Evolutionary conservation across 2,888 invertebrate genomes (phyloP).

Genomic region (Tinea trinotella): DNA sequence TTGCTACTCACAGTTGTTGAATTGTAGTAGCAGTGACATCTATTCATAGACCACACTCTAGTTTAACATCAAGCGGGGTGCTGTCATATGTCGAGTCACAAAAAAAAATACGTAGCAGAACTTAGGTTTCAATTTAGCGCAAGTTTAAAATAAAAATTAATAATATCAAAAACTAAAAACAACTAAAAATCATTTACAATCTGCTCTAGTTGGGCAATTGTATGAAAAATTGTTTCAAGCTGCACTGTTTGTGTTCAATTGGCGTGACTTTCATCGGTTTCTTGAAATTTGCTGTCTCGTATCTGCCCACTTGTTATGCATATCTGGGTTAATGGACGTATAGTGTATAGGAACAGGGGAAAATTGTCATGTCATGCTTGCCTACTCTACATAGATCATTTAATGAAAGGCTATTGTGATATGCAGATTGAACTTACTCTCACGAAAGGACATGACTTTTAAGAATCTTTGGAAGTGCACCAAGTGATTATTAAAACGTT

Average conservation of each 20-base stretch:
- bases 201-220: constrained; percentile 5
- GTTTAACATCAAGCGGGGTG: no score
- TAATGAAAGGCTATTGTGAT: constrained; percentile 10
- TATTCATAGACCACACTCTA: no score
- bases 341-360: constrained; percentile 25
- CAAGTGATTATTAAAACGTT: not conserved
- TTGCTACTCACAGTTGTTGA: no score
- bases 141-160: not conserved
- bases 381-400: constrained; percentile 20
- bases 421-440: not conserved
- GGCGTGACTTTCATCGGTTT: constrained; percentile 25
- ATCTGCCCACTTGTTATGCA: constrained; percentile 33
- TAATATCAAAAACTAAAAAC: not conserved
- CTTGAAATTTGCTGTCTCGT: constrained; percentile 15
- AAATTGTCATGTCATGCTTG: constrained; percentile 37
- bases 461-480: not conserved
- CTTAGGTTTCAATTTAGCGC: no score
- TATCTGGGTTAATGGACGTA: constrained; percentile 50
- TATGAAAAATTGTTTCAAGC: constrained; percentile 10
- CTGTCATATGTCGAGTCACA: no score
- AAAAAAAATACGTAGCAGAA: no score
- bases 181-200: not conserved
- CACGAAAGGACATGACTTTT: not conserved
- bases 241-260: constrained; percentile 16
- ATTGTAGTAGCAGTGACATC: no score